Evolutionary conservation across 2,797 vertebrate genomes (phyloP), one percentile per base, ranked within the genome.

Genomic region (Distichodus sexfasciatus): DNA sequence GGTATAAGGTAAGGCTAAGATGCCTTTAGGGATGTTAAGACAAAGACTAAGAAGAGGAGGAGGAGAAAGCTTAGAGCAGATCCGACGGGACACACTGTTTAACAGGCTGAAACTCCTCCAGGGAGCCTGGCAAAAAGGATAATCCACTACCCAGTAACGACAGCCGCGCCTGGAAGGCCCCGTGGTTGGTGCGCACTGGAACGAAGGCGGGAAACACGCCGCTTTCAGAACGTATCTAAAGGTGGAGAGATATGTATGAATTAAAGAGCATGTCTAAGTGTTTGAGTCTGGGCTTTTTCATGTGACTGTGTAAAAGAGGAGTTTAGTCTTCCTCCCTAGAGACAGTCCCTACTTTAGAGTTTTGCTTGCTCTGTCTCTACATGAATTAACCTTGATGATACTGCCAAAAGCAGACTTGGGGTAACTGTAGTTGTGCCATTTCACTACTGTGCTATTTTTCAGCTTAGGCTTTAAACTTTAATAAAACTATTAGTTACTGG

Each of bases 141-240:
- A 74, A 77, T 77, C 63, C 63, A 46, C 58, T 71, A 62, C 47
- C 21, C 40, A 54, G 15, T 46, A 62, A 57, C 33, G 24, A 60
- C 36, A 70, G 46, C 23, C 55, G 29, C 1, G 24, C 24, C 38
- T 67, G 58, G 21, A 14, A 40, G 41, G 14, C 23, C 28, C 44
- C 9, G 68, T 41, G 65, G 17, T 57, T 28, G 33, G 4, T 19
- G 38, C 10, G 8, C 9, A 12, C 8, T 19, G 14, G 50, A 50
- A 63, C 15, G 63, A 38, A 72, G 63, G 29, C 54, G 31, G 48
- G 24, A 58, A 14, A 33, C 40, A 54, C 40, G 33, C 7, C n/a
- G n/a, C n/a, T n/a, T 44, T 33, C 24, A 6, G 38, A 40, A 65
- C 26, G 51, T 28, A 54, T 54, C 46, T 38, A 48, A 61, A 73